Evolutionary conservation across 2,797 vertebrate genomes (phyloP), one percentile per base, ranked within the genome.

Genomic region (Catharus ustulatus): DNA sequence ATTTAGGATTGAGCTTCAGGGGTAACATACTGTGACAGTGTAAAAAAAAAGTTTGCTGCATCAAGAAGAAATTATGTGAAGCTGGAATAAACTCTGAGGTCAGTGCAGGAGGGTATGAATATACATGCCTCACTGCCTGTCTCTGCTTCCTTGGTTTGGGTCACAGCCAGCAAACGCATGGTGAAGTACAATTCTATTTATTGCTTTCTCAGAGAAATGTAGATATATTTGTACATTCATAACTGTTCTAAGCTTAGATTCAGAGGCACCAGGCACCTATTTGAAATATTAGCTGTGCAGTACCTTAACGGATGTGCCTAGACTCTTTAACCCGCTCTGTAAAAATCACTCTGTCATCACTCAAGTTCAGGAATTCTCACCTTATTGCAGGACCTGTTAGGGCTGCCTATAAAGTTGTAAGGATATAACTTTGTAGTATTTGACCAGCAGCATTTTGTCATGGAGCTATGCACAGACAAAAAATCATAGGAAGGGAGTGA

Each of bases 31-130:
- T 3, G 0, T 45, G 89, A 45, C 9, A 72, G 13, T 34, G 67
- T 36, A 64, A 94, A 68, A 91, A 91, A 92, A 89, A 6, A 73
- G 58, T 59, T 86, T 84, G 79, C 79, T 88, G 48, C 68, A 86
- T 81, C 68, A 93, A 91, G 79, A 58, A 87, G 84, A 94, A 95
- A 78, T 95, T 93, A 86, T 51, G 45, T 0, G 0, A 43, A 81
- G 51, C 21, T 72, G n/a, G 16, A n/a, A 13, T 43, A 85, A 93
- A 67, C n/a, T 71, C 74, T 1, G 16, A 84, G 61, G 79, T 89
- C 89, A 74, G 54, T 26, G 40, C 42, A 87, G 58, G 49, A 71
- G 22, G 4, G 34, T 64, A 15, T 85, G 61, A 89, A 87, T 61
- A 68, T 40, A 80, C 13, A 63, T 1, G 6, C 57, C 38, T 87